Evolutionary conservation across 1,140 invertebrate species (phyloP).

Genomic region (Bombus terrestris): DNA sequence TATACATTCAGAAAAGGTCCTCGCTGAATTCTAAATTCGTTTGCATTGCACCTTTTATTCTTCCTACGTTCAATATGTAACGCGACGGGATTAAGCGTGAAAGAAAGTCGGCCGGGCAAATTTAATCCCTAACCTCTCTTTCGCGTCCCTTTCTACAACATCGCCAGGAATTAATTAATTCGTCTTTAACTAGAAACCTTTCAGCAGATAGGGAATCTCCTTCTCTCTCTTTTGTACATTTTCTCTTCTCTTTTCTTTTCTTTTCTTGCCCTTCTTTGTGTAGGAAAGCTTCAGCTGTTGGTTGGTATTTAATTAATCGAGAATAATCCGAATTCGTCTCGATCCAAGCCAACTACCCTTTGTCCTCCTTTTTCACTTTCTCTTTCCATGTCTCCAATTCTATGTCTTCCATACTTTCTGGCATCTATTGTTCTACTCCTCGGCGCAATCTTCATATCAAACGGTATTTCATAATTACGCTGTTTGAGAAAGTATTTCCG

Average conservation of each 20-base stretch:
- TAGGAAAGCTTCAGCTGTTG: slow-evolving; percentile 33
- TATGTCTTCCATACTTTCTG: slow-evolving; percentile 18
- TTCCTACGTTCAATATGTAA: slow-evolving; percentile 41
- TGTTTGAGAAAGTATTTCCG: not conserved
- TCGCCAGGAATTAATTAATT: slow-evolving; percentile 67
- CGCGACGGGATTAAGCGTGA: slow-evolving; percentile 19
- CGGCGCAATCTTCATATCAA: slow-evolving; percentile 27
- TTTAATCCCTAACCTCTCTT: slow-evolving; percentile 24
- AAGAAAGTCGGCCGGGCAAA: slow-evolving; percentile 35
- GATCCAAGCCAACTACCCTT: slow-evolving; percentile 12
- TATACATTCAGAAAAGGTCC: slow-evolving; percentile 48
- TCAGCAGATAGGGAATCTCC: slow-evolving; percentile 45
- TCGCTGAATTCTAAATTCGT: slow-evolving; percentile 48
- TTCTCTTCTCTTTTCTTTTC: not conserved
- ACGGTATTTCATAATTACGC: slow-evolving; percentile 61
- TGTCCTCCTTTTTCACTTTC: slow-evolving; percentile 28
- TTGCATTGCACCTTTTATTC: slow-evolving; percentile 42
- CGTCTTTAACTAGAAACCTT: slow-evolving; percentile 48
- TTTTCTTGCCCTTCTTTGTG: not conserved
- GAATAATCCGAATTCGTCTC: slow-evolving; percentile 69
- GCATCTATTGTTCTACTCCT: slow-evolving; percentile 49
- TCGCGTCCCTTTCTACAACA: not conserved
- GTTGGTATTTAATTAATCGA: slow-evolving; percentile 73
- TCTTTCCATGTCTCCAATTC: slow-evolving; percentile 42
- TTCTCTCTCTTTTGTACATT: not conserved